Evolutionary conservation across 2,888 invertebrate species (phyloP), one percentile per base, ranked within the genome.

Genomic region (Andrena dorsata): DNA sequence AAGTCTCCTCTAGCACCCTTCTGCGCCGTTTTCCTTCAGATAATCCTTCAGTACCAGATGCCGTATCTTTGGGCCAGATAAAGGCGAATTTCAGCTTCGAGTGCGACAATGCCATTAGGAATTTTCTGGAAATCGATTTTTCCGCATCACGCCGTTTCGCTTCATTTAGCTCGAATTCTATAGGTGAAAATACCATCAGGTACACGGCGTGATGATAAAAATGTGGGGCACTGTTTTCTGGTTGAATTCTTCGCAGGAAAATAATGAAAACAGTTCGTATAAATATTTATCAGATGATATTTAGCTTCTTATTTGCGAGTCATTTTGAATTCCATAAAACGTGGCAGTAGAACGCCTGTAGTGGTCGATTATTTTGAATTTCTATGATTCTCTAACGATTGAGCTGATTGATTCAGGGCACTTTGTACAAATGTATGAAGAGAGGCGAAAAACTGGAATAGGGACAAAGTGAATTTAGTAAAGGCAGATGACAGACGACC

Each of bases 11-110:
- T 60, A 23, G 8, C 41, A 0, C 8, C 23, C 13, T 26, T 1
- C 23, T 10, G 20, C 28, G 8, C 7, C 35, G 16, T 64, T 65
- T 32, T 61, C 8, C 6, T 6, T 10, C 51, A 2, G 51, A 61
- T 64, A 28, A 73, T 76, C 75, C 56, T 20, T 71, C 61, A n/a
- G 30, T 20, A 80, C 35, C 68, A 63, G 20, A 58, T 53, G 58
- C 35, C 58, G 73, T 81, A 66, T 61, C 65, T 60, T 49, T n/a
- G 16, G 35, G 3, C 16, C 3, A 5, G 41, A 58, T 41, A 47
- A 61, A 32, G 47, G 49, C 13, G 35, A 53, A 53, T 7, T 20
- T 32, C 20, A 28, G 13, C 5, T 26, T 26, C 23, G 32, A 2
- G 4, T 2, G 16, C 16, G 35, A 53, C 6, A 35, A 35, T 7